Evolutionary conservation across 1,140 invertebrate species (phyloP).

Genomic region (Lanistes nyassanus): DNA sequence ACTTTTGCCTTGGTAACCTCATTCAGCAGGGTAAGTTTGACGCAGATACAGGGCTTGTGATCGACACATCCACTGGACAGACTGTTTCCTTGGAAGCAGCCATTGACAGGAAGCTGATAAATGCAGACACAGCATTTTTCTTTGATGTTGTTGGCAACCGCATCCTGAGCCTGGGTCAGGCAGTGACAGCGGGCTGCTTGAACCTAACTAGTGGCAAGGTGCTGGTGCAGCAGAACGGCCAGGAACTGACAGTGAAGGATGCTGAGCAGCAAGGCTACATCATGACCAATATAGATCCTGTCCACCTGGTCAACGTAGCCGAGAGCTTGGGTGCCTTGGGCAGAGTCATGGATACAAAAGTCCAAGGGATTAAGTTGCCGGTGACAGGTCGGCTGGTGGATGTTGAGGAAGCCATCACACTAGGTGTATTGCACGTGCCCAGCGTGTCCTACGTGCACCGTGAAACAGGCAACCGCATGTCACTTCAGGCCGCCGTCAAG

Average conservation of each 20-base stretch:
- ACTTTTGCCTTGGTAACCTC: constrained; percentile 47
- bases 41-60: constrained; percentile 72
- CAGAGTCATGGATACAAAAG: constrained; percentile 44
- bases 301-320: constrained; percentile 42
- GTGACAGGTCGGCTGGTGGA: constrained; percentile 32
- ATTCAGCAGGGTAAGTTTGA: constrained; percentile 86
- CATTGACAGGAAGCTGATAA: constrained; percentile 77
- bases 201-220: constrained; percentile 53
- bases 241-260: constrained; percentile 52
- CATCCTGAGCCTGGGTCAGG: constrained; percentile 49
- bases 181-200: constrained; percentile 52
- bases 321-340: constrained; percentile 48
- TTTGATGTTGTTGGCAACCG: constrained; percentile 51
- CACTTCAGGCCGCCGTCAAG: constrained; percentile 50
- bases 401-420: constrained; percentile 54
- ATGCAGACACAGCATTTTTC: constrained; percentile 73
- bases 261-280: constrained; percentile 50
- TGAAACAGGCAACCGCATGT: constrained; percentile 35
- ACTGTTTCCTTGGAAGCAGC: constrained; percentile 74
- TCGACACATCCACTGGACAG: constrained; percentile 71
- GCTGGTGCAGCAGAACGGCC: constrained; percentile 44
- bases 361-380: constrained; percentile 43
- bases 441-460: constrained; percentile 46
- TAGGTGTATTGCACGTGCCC: constrained; percentile 52
- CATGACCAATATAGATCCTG: constrained; percentile 47